phyloP scores from a whole-genome alignment of 2,888 invertebrate species.

The Agriotes lineatus region DNA sequence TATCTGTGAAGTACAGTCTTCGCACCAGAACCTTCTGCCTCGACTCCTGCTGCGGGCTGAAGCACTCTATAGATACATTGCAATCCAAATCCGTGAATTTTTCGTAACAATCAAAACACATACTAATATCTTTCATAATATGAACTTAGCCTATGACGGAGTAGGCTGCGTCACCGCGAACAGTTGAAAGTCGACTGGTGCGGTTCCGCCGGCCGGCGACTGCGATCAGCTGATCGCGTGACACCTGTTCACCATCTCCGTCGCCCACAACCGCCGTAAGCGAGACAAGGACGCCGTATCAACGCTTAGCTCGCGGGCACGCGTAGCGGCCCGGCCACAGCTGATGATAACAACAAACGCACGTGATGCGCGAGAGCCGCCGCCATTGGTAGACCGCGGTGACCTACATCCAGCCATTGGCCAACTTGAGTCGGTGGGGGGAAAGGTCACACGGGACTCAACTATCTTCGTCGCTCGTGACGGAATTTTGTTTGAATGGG shows the following conservation, averaged over 20 bases:
- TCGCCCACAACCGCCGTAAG: slow-evolving; percentile 47
- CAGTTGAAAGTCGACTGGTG: slow-evolving; percentile 62
- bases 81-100: slow-evolving; percentile 56
- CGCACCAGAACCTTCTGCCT: slow-evolving; percentile 59
- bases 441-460: slow-evolving; percentile 59
- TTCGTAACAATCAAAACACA: slow-evolving; percentile 63
- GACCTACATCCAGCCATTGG: slow-evolving; percentile 73
- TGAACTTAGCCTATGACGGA: slow-evolving; percentile 49
- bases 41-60: slow-evolving; percentile 58
- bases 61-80: slow-evolving; percentile 59
- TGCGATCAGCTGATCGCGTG: slow-evolving; percentile 62
- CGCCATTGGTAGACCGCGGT: slow-evolving; percentile 66
- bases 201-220: slow-evolving; percentile 61
- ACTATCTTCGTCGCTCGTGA: slow-evolving; percentile 32
- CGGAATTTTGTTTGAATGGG: slow-evolving; percentile 43
- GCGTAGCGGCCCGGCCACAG: slow-evolving; percentile 67
- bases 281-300: slow-evolving; percentile 22
- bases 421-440: slow-evolving; percentile 57
- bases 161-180: slow-evolving; percentile 55
- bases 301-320: slow-evolving; percentile 53
- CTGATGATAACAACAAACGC: slow-evolving; percentile 79
- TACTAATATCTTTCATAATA: slow-evolving; percentile 55
- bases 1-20: slow-evolving; percentile 61
- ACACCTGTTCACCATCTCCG: slow-evolving; percentile 48
- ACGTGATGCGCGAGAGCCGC: slow-evolving; percentile 68